phyloP scores from a whole-genome alignment of 1,140 invertebrate genomes.

The Rhyzopertha dominica region DNA sequence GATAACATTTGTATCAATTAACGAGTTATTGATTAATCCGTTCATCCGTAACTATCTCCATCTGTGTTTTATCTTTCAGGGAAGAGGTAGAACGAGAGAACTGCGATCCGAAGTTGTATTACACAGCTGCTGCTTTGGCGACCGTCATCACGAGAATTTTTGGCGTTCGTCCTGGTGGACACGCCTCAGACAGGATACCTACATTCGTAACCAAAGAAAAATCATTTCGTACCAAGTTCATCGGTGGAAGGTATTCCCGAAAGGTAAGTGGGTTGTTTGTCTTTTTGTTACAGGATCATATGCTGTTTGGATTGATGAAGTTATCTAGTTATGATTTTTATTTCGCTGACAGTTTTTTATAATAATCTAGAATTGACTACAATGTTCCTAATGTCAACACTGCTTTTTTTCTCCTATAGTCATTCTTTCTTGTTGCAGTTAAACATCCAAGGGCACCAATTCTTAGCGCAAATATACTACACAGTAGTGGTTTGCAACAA shows the following conservation, averaged over 20 bases:
- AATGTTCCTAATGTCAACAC: too few species aligned
- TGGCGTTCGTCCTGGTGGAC: conserved; percentile 55
- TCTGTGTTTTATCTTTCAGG: conserved; percentile 42
- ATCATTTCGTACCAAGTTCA: conserved; percentile 67
- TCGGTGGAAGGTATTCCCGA: conserved; percentile 57
- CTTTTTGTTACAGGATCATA: conserved; percentile 4
- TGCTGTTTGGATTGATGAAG: background rate
- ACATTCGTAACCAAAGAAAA: conserved; percentile 83
- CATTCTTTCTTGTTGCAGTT: conserved; percentile 52
- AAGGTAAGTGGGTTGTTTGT: conserved; percentile 45
- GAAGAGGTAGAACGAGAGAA: conserved; percentile 68
- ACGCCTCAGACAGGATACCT: conserved; percentile 61
- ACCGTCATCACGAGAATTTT: conserved; percentile 73
- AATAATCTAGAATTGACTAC: too few species aligned
- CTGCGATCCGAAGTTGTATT: conserved; percentile 62
- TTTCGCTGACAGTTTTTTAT: too few species aligned
- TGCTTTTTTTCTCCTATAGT: too few species aligned
- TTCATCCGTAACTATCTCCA: too few species aligned
- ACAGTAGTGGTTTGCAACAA: conserved; percentile 88
- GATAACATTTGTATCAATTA: too few species aligned
- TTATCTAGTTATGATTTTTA: too few species aligned
- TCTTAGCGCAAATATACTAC: conserved; percentile 82
- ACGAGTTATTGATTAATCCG: too few species aligned
- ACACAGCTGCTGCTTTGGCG: conserved; percentile 70
- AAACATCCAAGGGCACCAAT: conserved; percentile 82